Conservation (phyloP, 1,140 invertebrate genomes). For the Eumaeus atala region DNA sequence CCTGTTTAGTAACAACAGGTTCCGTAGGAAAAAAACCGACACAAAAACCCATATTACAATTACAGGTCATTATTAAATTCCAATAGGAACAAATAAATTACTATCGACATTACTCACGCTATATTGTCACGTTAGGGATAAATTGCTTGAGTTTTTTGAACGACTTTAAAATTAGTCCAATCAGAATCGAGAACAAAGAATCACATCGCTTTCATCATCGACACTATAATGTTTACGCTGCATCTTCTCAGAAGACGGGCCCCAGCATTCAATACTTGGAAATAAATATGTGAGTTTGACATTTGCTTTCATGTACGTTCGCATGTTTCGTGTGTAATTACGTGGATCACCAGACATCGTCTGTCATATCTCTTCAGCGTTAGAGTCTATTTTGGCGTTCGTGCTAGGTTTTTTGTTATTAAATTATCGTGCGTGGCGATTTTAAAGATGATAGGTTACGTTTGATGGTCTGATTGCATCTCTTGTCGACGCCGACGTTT, state of each 20-base stretch:
- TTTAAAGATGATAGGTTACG: slow-evolving; percentile 70
- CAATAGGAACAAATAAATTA: slow-evolving; percentile 27
- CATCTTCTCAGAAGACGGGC: slow-evolving; percentile 57
- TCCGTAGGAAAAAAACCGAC: background rate
- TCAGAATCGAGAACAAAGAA: slow-evolving; percentile 69
- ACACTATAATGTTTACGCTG: slow-evolving; percentile 67
- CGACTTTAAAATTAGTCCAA: slow-evolving; percentile 64
- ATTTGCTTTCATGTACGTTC: slow-evolving; percentile 71
- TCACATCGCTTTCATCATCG: slow-evolving; percentile 73
- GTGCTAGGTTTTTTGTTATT: slow-evolving; percentile 63
- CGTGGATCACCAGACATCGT: slow-evolving; percentile 25
- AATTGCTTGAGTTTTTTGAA: slow-evolving; percentile 46
- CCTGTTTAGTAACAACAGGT: background rate
- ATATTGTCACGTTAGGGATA: slow-evolving; percentile 47
- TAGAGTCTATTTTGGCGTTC: slow-evolving; percentile 39
- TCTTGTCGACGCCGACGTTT: slow-evolving; percentile 65
- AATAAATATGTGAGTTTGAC: slow-evolving; percentile 74
- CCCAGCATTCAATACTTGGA: slow-evolving; percentile 70
- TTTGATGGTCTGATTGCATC: slow-evolving; percentile 69
- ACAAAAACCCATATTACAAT: slow-evolving; percentile 11
- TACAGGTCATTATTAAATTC: slow-evolving; percentile 24
- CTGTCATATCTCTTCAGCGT: slow-evolving; percentile 33
- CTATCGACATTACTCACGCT: slow-evolving; percentile 35
- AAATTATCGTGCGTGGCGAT: slow-evolving; percentile 72
- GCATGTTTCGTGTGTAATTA: slow-evolving; percentile 66